Conservation (phyloP, 1,140 invertebrate species). For the Stegodyphus mimosarum region DNA sequence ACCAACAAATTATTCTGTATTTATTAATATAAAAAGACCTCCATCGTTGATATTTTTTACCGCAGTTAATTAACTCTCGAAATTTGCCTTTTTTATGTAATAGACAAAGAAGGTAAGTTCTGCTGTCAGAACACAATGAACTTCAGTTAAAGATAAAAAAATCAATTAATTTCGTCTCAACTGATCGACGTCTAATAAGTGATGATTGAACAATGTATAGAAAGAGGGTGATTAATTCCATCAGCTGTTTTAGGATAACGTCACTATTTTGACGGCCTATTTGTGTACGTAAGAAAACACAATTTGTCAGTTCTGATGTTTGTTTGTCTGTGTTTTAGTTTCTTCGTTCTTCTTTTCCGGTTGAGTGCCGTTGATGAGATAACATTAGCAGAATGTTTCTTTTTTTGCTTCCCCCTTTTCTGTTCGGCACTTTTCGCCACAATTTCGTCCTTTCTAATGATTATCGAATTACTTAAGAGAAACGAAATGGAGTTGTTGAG, state of each 20-base stretch:
- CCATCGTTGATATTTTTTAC: too few relatives aligned
- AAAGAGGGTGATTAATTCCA: slow-evolving; percentile 27
- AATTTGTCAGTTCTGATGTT: slow-evolving; percentile 3
- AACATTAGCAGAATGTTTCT: background rate
- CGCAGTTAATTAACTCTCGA: too few relatives aligned
- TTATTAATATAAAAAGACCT: too few relatives aligned
- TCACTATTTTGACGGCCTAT: slow-evolving; percentile 4
- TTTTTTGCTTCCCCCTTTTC: background rate
- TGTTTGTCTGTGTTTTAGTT: background rate
- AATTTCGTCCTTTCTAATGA: too few relatives aligned
- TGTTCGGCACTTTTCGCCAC: background rate
- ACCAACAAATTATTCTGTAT: too few relatives aligned
- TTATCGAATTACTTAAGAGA: too few relatives aligned
- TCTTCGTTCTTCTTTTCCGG: background rate
- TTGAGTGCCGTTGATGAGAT: background rate
- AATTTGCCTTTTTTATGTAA: too few relatives aligned
- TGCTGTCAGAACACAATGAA: too few relatives aligned
- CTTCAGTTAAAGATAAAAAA: background rate
- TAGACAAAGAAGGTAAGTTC: too few relatives aligned
- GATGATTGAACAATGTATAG: background rate
- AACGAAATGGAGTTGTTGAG: too few relatives aligned
- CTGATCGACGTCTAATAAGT: slow-evolving; percentile 24
- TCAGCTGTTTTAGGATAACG: background rate
- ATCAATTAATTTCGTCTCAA: slow-evolving; percentile 41
- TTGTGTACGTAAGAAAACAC: background rate